These are phyloP conservation scores for Sebastes schlegelii DNA, from an alignment of 2,113 vertebrate genomes.

Conservation along the genomic window DNA sequence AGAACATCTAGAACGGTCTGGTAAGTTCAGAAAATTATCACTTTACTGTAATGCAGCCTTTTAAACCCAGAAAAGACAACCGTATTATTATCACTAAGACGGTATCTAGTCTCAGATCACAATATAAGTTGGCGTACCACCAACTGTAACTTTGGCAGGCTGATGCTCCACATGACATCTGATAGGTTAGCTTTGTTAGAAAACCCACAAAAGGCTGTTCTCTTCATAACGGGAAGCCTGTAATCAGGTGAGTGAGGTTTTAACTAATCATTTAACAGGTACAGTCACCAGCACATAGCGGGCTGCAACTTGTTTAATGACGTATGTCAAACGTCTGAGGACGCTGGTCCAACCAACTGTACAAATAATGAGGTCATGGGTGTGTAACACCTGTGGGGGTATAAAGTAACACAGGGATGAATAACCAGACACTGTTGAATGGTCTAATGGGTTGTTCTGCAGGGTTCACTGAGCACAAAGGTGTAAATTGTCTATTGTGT, in stretches of 20 bases:
- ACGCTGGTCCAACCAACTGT: neutral
- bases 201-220: neutral
- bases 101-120: too few relatives aligned
- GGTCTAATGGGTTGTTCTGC: neutral
- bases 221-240: slow-evolving; percentile 16
- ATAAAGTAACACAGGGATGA: slow-evolving; percentile 39
- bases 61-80: too few relatives aligned
- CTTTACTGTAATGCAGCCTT: too few relatives aligned
- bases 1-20: too few relatives aligned
- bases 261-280: slow-evolving; percentile 2
- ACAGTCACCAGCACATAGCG: neutral
- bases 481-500: slow-evolving; percentile 1
- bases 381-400: slow-evolving; percentile 7
- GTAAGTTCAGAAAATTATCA: too few relatives aligned
- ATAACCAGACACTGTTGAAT: neutral
- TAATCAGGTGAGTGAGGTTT: slow-evolving; percentile 1
- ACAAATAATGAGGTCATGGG: neutral
- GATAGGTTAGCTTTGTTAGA: neutral
- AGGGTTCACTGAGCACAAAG: slow-evolving; percentile 25
- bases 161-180: neutral
- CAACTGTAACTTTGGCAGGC: neutral
- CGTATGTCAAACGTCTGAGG: slow-evolving; percentile 3
- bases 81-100: too few relatives aligned
- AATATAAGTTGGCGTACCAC: neutral
- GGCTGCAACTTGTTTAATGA: neutral